Evolutionary conservation across 2,797 vertebrate species (phyloP).

Genomic region (Sarcophilus harrisii): DNA sequence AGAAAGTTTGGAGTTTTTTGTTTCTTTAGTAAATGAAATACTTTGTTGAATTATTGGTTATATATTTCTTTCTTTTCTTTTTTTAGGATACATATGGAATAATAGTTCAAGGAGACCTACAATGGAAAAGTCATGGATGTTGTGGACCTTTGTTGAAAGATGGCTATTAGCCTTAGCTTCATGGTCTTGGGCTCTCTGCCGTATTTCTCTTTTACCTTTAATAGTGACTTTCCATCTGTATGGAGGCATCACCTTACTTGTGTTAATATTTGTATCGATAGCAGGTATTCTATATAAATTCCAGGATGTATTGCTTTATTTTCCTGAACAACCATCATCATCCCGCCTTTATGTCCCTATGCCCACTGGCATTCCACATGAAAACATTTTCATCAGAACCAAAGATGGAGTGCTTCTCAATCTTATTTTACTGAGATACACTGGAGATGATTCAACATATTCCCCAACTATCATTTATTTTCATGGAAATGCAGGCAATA

Average conservation of each 20-base stretch:
- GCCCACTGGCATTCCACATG: constrained; percentile 97
- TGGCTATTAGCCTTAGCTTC: constrained; percentile 92
- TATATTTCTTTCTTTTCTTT: constrained; percentile 47
- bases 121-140: constrained; percentile 98
- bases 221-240: constrained; percentile 98
- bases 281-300: constrained; percentile 98
- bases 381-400: constrained; percentile 96
- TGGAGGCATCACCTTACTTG: constrained; percentile 93
- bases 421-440: constrained; percentile 96
- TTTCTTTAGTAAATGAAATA: not conserved
- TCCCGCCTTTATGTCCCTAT: constrained; percentile 98
- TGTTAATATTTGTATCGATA: constrained; percentile 94
- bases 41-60: not conserved
- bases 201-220: constrained; percentile 96
- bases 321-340: constrained; percentile 97
- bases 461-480: constrained; percentile 98
- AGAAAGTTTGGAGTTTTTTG: not conserved
- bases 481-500: constrained; percentile 98
- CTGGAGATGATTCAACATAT: constrained; percentile 92
- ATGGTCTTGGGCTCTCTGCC: constrained; percentile 97
- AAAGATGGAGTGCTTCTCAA: constrained; percentile 97
- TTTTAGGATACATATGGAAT: constrained; percentile 85
- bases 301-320: constrained; percentile 98
- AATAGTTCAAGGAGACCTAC: constrained; percentile 83
- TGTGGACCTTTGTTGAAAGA: constrained; percentile 93